These are phyloP conservation scores for Mormyrus iriodes DNA, from an alignment of 2,113 vertebrate species.

Conservation along the genomic window DNA sequence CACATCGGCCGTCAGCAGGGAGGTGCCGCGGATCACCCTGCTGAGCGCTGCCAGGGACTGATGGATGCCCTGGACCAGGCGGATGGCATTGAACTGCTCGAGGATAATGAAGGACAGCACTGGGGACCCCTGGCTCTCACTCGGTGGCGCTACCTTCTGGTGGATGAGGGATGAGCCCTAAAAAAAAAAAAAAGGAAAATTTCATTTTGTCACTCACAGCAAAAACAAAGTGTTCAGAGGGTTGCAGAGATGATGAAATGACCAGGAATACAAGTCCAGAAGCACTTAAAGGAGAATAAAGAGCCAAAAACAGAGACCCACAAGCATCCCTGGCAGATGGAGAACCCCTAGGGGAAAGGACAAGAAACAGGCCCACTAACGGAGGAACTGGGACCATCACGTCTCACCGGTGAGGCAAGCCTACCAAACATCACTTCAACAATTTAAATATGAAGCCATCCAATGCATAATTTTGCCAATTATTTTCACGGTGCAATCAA, in stretches of 20 bases:
- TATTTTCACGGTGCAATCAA: neutral
- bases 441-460: neutral
- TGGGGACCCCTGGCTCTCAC: conserved; percentile 76
- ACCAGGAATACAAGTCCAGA: neutral
- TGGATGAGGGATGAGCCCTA: conserved; percentile 90
- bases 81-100: conserved; percentile 84
- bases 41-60: conserved; percentile 90
- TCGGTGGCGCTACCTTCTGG: conserved; percentile 78
- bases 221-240: neutral
- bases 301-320: neutral
- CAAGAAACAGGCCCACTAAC: neutral
- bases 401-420: neutral
- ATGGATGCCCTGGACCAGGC: conserved; percentile 85
- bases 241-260: neutral
- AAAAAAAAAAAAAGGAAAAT: neutral
- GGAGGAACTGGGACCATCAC: neutral
- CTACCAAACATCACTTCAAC: neutral
- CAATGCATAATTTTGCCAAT: neutral
- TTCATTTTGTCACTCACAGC: neutral
- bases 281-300: neutral
- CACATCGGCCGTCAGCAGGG: conserved; percentile 78
- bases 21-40: conserved; percentile 90
- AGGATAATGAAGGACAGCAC: conserved; percentile 78
- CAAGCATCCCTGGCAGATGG: neutral
- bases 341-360: neutral